Conservation (phyloP, 2,797 vertebrate species). For the Tolypeutes matacus region DNA sequence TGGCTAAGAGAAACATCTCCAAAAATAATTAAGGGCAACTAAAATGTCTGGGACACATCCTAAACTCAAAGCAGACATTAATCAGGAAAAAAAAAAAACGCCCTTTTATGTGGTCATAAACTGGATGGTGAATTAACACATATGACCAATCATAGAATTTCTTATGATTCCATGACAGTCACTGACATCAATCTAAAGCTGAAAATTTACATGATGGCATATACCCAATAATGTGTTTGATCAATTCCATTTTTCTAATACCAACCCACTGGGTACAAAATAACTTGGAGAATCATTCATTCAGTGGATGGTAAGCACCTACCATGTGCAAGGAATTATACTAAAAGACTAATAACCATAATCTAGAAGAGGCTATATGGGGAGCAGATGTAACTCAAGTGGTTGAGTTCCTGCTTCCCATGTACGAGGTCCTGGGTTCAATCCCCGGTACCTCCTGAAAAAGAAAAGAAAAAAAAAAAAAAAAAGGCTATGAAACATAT, state of each 20-base stretch:
- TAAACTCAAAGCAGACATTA: conserved; percentile 48
- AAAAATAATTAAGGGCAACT: conserved; percentile 29
- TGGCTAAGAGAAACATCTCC: background rate
- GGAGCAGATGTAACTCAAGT: too few relatives aligned
- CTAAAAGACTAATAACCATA: conserved; percentile 6
- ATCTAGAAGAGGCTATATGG: background rate
- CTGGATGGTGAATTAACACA: background rate
- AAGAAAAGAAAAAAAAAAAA: too few relatives aligned
- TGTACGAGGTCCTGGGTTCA: too few relatives aligned
- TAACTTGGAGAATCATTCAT: conserved; percentile 29
- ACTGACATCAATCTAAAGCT: background rate
- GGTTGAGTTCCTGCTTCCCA: too few relatives aligned
- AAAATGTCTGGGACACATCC: background rate
- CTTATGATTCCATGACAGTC: background rate
- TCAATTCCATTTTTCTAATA: background rate
- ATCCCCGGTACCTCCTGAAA: too few relatives aligned
- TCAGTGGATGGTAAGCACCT: background rate
- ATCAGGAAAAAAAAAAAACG: background rate
- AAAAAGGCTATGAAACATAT: background rate
- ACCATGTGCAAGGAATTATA: background rate
- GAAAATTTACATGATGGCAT: background rate
- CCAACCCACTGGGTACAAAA: background rate
- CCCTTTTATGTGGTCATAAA: conserved; percentile 26
- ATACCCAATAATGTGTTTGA: background rate
- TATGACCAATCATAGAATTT: conserved; percentile 12